Conservation (phyloP, 2,113 vertebrate species). For the Corythaeola cristata region DNA sequence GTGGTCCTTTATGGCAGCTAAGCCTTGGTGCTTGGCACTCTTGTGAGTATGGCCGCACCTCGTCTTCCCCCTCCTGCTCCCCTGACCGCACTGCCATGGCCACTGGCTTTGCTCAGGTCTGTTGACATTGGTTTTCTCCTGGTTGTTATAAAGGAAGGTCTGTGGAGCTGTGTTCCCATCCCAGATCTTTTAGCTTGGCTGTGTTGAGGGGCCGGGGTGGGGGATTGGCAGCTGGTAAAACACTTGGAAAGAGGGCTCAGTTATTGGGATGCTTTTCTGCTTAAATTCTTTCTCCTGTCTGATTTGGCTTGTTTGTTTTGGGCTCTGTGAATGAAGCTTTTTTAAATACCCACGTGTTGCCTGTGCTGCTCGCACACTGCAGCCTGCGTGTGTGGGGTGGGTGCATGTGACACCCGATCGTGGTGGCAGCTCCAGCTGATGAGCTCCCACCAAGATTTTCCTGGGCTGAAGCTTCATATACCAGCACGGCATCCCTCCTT, state of each 20-base stretch:
- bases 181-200: background rate
- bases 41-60: background rate
- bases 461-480: too few relatives aligned
- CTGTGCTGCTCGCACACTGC: background rate
- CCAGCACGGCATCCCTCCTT: too few relatives aligned
- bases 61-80: background rate
- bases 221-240: background rate
- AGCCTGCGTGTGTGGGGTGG: background rate
- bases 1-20: background rate
- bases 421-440: background rate
- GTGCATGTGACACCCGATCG: background rate
- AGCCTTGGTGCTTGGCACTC: fast-evolving
- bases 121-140: background rate
- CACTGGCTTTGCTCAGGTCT: background rate
- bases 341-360: background rate
- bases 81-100: fast-evolving
- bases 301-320: background rate
- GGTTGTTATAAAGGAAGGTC: background rate
- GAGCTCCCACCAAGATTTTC: background rate
- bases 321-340: background rate
- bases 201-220: background rate
- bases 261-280: background rate
- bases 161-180: background rate
- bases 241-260: background rate
- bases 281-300: constrained; percentile 15